A percentile compares a stretch with the other conserved stretches of the same genome.
phyloP scores from a whole-genome alignment of 1,140 invertebrate genomes.

The Triops cancriformis region DNA sequence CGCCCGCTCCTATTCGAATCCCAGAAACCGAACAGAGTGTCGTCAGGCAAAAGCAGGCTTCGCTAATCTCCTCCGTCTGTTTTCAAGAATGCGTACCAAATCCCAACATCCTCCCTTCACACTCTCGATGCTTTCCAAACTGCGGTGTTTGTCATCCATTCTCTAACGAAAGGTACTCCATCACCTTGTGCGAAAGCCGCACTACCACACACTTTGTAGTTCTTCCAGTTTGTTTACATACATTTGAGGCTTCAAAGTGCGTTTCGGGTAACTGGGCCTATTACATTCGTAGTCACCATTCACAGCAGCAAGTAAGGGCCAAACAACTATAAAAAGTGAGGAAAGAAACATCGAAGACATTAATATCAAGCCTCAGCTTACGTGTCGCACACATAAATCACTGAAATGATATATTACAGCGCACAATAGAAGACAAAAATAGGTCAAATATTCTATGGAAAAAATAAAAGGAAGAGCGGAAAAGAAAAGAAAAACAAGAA shows the following conservation, averaged over 20 bases:
- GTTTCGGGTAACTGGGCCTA: neutral
- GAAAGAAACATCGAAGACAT: neutral
- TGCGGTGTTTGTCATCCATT: no score
- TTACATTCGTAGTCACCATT: neutral
- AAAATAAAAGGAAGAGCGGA: neutral
- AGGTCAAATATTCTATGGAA: neutral
- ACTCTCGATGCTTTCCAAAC: no score
- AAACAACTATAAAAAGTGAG: neutral
- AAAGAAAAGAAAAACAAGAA: neutral
- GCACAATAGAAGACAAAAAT: neutral
- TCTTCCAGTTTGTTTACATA: neutral
- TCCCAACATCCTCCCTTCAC: no score
- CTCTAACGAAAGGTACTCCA: no score
- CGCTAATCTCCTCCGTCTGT: no score
- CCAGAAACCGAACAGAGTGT: neutral
- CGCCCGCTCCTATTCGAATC: neutral
- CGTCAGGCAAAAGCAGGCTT: neutral
- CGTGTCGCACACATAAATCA: neutral
- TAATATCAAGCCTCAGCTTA: neutral
- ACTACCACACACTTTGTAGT: no score
- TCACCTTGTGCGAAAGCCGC: no score
- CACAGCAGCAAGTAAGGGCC: conserved; percentile 3
- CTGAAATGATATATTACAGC: neutral
- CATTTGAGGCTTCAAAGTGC: neutral
- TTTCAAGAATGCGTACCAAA: no score